phyloP scores from a whole-genome alignment of 2,797 vertebrate species.

The Alectoris magna region DNA sequence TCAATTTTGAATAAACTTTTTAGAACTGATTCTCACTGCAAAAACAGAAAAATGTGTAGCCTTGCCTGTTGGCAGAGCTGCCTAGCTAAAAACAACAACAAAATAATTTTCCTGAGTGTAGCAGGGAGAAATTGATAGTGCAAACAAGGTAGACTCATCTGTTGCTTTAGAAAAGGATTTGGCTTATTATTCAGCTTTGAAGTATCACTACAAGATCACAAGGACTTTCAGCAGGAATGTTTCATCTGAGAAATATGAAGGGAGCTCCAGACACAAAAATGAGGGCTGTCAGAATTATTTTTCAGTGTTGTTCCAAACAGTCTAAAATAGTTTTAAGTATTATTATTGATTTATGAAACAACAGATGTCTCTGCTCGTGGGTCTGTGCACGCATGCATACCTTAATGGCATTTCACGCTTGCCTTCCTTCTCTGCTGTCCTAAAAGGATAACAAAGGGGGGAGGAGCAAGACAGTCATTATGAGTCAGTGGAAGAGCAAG shows the following conservation, averaged over 20 bases:
- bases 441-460: background rate
- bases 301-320: background rate
- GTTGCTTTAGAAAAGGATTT: background rate
- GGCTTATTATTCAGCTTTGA: background rate
- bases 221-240: background rate
- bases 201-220: background rate
- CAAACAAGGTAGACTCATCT: background rate
- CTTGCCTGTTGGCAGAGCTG: background rate
- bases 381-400: background rate
- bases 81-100: background rate
- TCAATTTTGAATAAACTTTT: background rate
- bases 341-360: constrained; percentile 58
- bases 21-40: background rate
- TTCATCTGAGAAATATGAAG: background rate
- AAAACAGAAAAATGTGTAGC: background rate
- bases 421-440: background rate
- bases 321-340: background rate
- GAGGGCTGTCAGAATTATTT: constrained; percentile 24
- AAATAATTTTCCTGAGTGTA: background rate
- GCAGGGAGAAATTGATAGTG: background rate
- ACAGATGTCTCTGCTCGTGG: background rate
- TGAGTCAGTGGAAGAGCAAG: background rate
- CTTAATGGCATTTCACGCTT: constrained; percentile 15
- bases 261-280: constrained; percentile 22
- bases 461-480: background rate